These are phyloP conservation scores for Drosophila trapezifrons DNA, from an alignment of 1,140 invertebrate species.

Conservation along the genomic window DNA sequence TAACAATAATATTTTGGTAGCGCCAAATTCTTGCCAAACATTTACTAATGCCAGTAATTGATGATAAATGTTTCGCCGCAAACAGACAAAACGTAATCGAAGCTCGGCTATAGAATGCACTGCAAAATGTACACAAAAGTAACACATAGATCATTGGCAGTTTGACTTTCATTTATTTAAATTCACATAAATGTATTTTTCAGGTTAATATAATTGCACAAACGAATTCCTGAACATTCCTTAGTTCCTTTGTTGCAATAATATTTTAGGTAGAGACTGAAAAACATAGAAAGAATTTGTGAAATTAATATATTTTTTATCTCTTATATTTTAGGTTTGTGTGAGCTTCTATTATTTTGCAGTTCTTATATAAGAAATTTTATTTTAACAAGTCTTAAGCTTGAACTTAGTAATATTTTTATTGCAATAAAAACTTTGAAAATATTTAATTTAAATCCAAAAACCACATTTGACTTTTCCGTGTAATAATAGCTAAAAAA, in stretches of 20 bases:
- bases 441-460: not conserved
- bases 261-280: no score
- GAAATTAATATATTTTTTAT: no score
- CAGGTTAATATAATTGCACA: not conserved
- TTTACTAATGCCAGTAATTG: slow-evolving; percentile 68
- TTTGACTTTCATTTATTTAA: not conserved
- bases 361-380: no score
- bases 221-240: no score
- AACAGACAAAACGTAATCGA: slow-evolving; percentile 45
- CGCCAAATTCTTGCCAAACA: slow-evolving; percentile 53
- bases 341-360: no score
- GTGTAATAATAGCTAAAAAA: slow-evolving; percentile 2
- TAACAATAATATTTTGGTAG: slow-evolving; percentile 56
- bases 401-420: no score
- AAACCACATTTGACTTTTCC: not conserved
- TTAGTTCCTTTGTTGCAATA: no score
- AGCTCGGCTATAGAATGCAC: slow-evolving; percentile 13
- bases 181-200: no score
- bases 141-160: no score
- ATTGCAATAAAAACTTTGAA: not conserved
- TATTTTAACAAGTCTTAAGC: no score
- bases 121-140: not conserved
- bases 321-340: no score
- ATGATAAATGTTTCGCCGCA: slow-evolving; percentile 55
- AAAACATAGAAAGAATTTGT: no score